Base-by-base conservation (phyloP, 2,113 vertebrate genomes). In the Corythoichthys intestinalis region DNA sequence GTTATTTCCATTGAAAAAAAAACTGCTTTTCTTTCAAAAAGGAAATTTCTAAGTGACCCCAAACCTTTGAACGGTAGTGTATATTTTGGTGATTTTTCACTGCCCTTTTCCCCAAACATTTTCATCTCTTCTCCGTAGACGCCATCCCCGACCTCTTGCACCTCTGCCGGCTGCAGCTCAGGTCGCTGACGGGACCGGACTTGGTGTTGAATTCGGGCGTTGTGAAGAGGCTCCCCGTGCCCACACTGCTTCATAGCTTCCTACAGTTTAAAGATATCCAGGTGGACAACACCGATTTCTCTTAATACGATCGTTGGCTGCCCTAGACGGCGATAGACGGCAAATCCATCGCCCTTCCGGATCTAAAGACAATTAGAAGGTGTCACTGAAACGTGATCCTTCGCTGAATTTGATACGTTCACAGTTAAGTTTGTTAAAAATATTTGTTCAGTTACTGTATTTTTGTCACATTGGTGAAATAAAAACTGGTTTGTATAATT, bases 101-200 rank as follows among this genome's bases (percentile, higher is more conserved):
- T 35, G 37, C 35, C 2, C 6, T n/a, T 41, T 61, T 2, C 6
- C 11, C 1, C 35, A 39, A 12, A 5, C 20, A 39, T 2, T 35
- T 60, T 7, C 41, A 54, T 6, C 7, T 15, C 41, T 35, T 44
- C 48, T 5, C 7, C 2, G 7, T 34, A 93, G 92, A 88, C 28
- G 76, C 73, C 3, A 9, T 90, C 44, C 86, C 91, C 48, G 4
- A 39, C 63, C 83, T 93, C 1, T 78, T 79, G 57, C 90, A 93
- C 80, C 63, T 92, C 53, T 92, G 91, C 70, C 76, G 92, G 65
- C 78, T 92, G 66, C 70, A 76, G 63, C 44, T 93, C 12, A 68
- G 88, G 48, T 58, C 35, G 2, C 6, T 68, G 15, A 64, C 92
- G 73, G 91, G 91, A 59, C 61, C 88, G 9, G 63, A 79, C 48